phyloP scores from a whole-genome alignment of 2,113 vertebrate species.

The Dromaius novaehollandiae region DNA sequence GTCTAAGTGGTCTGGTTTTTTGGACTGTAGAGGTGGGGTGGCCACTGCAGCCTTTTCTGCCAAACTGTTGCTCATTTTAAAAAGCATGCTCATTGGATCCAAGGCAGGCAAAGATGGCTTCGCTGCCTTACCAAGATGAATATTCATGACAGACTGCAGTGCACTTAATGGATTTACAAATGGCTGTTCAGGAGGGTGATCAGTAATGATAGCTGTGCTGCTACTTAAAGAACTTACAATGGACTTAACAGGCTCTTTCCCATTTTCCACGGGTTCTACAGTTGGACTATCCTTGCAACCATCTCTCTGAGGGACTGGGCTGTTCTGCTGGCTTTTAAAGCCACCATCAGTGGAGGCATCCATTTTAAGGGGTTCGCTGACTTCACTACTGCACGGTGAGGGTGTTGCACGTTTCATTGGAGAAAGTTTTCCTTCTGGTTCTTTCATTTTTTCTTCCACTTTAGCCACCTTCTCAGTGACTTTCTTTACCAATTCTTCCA shows the following conservation, averaged over 20 bases:
- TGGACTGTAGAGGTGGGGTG: slow-evolving; percentile 90
- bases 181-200: slow-evolving; percentile 96
- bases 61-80: slow-evolving; percentile 99
- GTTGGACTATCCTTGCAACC: slow-evolving; percentile 81
- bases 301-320: slow-evolving; percentile 80
- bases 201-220: slow-evolving; percentile 97
- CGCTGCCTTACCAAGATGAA: slow-evolving; percentile 96
- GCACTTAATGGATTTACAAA: slow-evolving; percentile 99
- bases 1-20: slow-evolving; percentile 93
- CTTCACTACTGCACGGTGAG: slow-evolving; percentile 90
- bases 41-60: slow-evolving; percentile 97
- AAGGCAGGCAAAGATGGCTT: slow-evolving; percentile 94
- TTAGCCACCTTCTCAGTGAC: slow-evolving; percentile 98
- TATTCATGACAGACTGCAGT: slow-evolving; percentile 98
- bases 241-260: slow-evolving; percentile 85
- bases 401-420: slow-evolving; percentile 87
- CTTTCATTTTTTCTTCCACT: slow-evolving; percentile 95
- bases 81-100: slow-evolving; percentile 99
- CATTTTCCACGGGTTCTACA: slow-evolving; percentile 86
- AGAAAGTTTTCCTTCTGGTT: slow-evolving; percentile 84
- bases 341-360: slow-evolving; percentile 82
- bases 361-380: slow-evolving; percentile 83
- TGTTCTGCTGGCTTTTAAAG: slow-evolving; percentile 86
- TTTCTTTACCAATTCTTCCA: slow-evolving; percentile 98
- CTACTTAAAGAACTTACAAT: slow-evolving; percentile 81